These are phyloP conservation scores for Oscarella lobularis DNA, from an alignment of 37 sponge, comb jelly and placozoan genomes.

Conservation along the genomic window DNA sequence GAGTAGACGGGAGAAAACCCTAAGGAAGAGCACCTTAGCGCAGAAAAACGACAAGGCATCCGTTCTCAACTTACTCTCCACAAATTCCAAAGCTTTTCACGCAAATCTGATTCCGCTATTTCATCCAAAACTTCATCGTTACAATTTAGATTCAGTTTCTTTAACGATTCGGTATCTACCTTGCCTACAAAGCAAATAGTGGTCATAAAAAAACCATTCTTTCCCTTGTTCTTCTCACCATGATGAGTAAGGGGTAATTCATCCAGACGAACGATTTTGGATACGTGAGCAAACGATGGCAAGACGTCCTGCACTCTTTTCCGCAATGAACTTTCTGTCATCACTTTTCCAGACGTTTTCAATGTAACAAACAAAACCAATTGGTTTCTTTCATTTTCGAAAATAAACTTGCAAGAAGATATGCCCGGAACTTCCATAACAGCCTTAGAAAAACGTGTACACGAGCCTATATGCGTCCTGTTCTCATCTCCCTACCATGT, in stretches of 20 bases:
- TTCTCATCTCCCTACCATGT: conserved; percentile 6
- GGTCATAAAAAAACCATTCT: not conserved
- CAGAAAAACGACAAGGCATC: too few relatives aligned
- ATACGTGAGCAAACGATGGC: not conserved
- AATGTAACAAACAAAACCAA: not conserved
- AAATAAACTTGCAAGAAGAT: not conserved
- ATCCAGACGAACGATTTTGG: conserved; percentile 24
- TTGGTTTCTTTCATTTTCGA: too few relatives aligned
- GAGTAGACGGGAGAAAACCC: not conserved
- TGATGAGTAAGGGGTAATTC: conserved; percentile 39
- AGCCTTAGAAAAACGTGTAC: not conserved
- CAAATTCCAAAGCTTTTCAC: too few relatives aligned
- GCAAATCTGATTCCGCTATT: too few relatives aligned
- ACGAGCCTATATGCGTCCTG: not conserved
- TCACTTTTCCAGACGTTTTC: not conserved
- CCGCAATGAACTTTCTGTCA: too few relatives aligned
- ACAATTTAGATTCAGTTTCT: too few relatives aligned
- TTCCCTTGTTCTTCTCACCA: conserved; percentile 15
- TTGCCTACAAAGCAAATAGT: not conserved
- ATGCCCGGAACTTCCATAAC: not conserved
- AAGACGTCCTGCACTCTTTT: not conserved
- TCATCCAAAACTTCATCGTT: too few relatives aligned
- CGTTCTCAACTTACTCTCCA: too few relatives aligned
- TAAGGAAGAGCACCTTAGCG: too few relatives aligned
- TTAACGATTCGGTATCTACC: not conserved